Base-by-base conservation (phyloP, 2,797 vertebrate species). In the Sebastiscus tertius region DNA sequence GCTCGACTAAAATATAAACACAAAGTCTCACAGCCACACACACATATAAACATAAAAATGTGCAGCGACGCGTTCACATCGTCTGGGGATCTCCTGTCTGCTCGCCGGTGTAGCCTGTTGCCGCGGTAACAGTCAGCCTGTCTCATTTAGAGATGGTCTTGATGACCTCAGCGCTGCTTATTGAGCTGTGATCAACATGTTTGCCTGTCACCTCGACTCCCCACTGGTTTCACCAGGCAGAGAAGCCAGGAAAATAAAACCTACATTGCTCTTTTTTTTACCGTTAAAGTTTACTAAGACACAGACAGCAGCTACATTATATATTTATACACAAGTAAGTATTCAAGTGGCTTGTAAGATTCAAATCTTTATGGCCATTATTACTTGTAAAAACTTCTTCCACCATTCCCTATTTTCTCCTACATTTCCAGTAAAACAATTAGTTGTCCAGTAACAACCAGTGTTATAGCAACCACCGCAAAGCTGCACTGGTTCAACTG, bases 111-210 rank as follows among this genome's bases (percentile, higher is more conserved):
- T 77, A 88, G 88, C 80, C 86, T 84, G 93, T 95, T 94, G 92
- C 94, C 77, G 34, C 20, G 92, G 93, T 82, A 93, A 95, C 91
- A 46, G 80, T 81, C 82, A 75, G 77, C 72, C 85, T 33, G 56
- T 88, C 83, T 91, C 85, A 81, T 89, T 85, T 87, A 70, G 75
- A 87, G 80, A 64, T 72, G 80, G 75, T 87, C 75, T 80, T 78
- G 86, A 91, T 89, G 90, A 91, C 86, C 88, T 84, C 85, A 34
- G 80, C 1, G 64, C 80, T 66, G 86, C 89, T 87, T 82, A 77
- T 77, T 77, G 79, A 88, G 87, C 83, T 85, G 89, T 83, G 81
- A 90, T 93, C 87, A 91, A 86, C 90, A 86, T 77, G 72, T 87
- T 84, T 70, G 77, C 73, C 61, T 46, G 71, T 79, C 81, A 75